Evolutionary conservation across 2,888 invertebrate genomes (phyloP).

Genomic region (Zygothrica quintamaculata): DNA sequence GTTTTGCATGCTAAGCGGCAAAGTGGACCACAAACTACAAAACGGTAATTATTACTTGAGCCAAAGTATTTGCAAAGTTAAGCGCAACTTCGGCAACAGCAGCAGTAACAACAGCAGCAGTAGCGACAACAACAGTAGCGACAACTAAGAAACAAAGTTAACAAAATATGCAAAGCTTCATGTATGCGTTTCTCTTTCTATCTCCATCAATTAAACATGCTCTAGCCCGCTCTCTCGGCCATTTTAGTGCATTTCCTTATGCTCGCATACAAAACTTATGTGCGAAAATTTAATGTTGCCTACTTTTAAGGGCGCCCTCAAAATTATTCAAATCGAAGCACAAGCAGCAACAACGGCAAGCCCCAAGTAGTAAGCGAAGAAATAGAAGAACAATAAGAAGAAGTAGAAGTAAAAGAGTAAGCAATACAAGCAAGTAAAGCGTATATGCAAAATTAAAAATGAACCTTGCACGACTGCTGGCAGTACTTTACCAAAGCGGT

Average conservation of each 20-base stretch:
- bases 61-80: slow-evolving; percentile 58
- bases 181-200: neutral
- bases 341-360: no score
- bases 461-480: no score
- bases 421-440: neutral
- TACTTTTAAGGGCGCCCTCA: slow-evolving; percentile 37
- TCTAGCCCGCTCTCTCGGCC: neutral
- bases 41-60: slow-evolving; percentile 62
- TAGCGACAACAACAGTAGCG: neutral
- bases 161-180: slow-evolving; percentile 23
- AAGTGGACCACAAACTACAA: slow-evolving; percentile 37
- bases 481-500: no score
- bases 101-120: slow-evolving; percentile 14
- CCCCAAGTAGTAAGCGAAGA: no score
- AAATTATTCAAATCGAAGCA: slow-evolving; percentile 46
- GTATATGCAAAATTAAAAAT: no score
- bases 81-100: slow-evolving; percentile 22
- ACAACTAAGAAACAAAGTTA: neutral
- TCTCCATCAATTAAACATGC: neutral
- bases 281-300: slow-evolving; percentile 39
- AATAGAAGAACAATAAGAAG: neutral
- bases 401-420: slow-evolving; percentile 6
- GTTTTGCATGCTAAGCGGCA: slow-evolving; percentile 27
- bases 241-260: neutral
- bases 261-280: no score